Evolutionary conservation across 2,888 invertebrate species (phyloP).

Genomic region (Ochlodes sylvanus): DNA sequence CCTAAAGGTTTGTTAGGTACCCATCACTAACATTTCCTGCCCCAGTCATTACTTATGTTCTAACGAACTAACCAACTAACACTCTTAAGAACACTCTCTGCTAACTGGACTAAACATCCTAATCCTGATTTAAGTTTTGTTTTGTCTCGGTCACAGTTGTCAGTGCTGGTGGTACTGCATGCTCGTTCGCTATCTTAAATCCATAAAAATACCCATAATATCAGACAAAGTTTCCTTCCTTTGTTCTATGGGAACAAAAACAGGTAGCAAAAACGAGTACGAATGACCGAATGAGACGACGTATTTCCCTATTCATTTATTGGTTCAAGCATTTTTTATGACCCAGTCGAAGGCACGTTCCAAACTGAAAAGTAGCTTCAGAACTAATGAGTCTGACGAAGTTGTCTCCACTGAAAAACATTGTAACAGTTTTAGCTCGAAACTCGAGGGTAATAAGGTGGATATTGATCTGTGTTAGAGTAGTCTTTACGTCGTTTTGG

Average conservation of each 20-base stretch:
- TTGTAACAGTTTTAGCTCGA: slow-evolving; percentile 7
- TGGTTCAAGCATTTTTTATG: slow-evolving; percentile 51
- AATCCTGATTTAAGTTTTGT: too few species aligned
- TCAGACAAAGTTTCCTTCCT: not conserved
- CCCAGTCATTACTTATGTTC: too few species aligned
- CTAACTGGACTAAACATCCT: too few species aligned
- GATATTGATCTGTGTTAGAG: slow-evolving; percentile 10
- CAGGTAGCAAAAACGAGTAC: not conserved
- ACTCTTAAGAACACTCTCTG: too few species aligned
- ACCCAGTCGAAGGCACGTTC: slow-evolving; percentile 56
- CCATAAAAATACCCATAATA: too few species aligned
- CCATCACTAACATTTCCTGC: too few species aligned
- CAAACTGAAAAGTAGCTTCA: slow-evolving; percentile 53
- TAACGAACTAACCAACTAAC: too few species aligned
- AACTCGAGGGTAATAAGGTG: slow-evolving; percentile 3
- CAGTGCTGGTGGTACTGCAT: too few species aligned
- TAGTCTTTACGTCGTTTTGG: slow-evolving; percentile 42
- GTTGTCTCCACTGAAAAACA: slow-evolving; percentile 43
- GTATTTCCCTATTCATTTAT: slow-evolving; percentile 52
- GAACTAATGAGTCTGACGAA: slow-evolving; percentile 54
- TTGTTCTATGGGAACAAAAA: not conserved
- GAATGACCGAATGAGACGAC: slow-evolving; percentile 11
- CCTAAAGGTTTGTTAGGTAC: too few species aligned
- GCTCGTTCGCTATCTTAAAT: too few species aligned
- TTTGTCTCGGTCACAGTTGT: too few species aligned